Conservation (phyloP, 2,113 vertebrate species). For the Otocyon megalotis region DNA sequence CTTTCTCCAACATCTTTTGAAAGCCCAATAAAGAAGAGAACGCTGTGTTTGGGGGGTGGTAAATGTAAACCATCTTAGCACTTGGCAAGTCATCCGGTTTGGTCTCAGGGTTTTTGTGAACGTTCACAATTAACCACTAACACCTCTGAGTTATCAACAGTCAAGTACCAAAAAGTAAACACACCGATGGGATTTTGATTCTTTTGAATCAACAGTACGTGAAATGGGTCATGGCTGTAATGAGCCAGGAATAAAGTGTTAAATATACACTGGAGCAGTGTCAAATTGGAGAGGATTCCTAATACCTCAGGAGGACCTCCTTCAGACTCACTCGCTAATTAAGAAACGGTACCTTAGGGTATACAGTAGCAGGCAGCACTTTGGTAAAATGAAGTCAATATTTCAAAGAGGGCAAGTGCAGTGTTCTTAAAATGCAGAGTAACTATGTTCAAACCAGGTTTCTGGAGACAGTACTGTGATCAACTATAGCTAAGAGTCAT, state of each 20-base stretch:
- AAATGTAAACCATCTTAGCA: constrained; percentile 29
- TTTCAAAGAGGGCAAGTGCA: constrained; percentile 52
- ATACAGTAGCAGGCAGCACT: not conserved
- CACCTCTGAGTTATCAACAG: constrained; percentile 41
- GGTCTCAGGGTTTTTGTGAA: constrained; percentile 27
- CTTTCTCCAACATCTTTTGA: constrained; percentile 26
- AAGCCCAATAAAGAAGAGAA: constrained; percentile 32
- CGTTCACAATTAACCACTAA: not conserved
- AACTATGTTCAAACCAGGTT: not conserved
- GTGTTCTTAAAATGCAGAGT: constrained; percentile 1
- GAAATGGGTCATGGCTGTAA: constrained; percentile 51
- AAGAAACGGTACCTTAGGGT: not conserved
- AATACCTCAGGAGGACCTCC: not conserved
- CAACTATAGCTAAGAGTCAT: not conserved
- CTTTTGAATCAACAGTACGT: constrained; percentile 54
- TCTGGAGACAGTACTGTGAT: not conserved
- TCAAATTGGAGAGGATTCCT: not conserved
- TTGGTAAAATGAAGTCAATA: constrained; percentile 67
- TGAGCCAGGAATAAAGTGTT: not conserved
- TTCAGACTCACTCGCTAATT: not conserved
- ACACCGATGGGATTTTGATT: constrained; percentile 9
- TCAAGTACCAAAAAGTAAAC: constrained; percentile 38
- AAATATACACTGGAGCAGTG: not conserved
- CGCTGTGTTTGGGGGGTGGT: not conserved
- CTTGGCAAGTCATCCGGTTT: constrained; percentile 1